Base-by-base conservation (phyloP, 37 sponge, comb jelly and placozoan genomes). In the Beroe forskalii region DNA sequence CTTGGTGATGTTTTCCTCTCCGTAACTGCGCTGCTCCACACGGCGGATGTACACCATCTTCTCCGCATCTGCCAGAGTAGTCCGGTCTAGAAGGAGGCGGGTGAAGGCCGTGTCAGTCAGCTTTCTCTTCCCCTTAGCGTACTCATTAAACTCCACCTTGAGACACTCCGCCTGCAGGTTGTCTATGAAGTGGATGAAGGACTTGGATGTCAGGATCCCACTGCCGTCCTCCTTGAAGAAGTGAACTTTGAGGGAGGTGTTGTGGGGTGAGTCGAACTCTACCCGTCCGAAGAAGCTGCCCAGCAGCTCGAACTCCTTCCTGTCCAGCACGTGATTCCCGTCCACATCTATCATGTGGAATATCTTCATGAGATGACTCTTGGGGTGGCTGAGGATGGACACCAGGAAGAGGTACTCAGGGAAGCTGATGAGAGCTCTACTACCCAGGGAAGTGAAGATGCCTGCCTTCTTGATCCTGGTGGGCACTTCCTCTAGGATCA, bases 281-380 rank as follows among this genome's bases (percentile, higher is more conserved):
- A 28, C 66, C 25, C 66, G 3, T 22, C 30, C 66, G 25, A 27
- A 22, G 31, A 64, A 64, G 4, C 31, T 64, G 30, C 31, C 66
- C 24, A 64, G 30, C 14, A 28, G 66, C 17, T 64, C 66, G 17
- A 64, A 64, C 17, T 64, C 66, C 66, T 64, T 27, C 66, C 31
- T 64, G 31, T 22, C 31, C 14, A 64, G 66, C 4, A 64, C 66
- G 4, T 27, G 31, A 22, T 64, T 64, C 4, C 66, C 31, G 66
- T 64, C 66, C 25, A 64, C 31, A 27, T 64, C 66, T 22, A 64
- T 64, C 66, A 64, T 64, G 25, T 64, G 66, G 66, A 64, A 64
- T 22, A 27, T 64, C 66, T 64, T 64, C 31, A 64, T 28, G 31
- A 64, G 31, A 23, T 64, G 66, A 64, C 31, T 27, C 66, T 27